Evolutionary conservation across 2,113 vertebrate species (phyloP).

Genomic region (Zosterops hypoxanthus): DNA sequence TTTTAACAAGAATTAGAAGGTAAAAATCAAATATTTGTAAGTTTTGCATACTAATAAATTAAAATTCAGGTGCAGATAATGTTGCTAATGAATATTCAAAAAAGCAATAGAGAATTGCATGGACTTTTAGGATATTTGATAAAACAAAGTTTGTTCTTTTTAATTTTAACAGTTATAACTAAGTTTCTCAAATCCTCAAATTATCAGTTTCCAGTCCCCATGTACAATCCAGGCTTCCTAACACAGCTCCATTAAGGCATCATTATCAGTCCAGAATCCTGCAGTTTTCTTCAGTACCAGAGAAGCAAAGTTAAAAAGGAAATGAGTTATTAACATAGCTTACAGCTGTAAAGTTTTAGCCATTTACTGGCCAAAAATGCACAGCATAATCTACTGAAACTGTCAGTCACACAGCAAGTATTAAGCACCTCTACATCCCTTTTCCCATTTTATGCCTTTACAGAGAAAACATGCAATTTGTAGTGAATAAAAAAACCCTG

Average conservation of each 20-base stretch:
- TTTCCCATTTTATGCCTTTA: not conserved
- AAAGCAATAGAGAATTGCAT: not conserved
- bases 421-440: not conserved
- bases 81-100: not conserved
- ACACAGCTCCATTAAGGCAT: not conserved
- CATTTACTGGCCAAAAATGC: not conserved
- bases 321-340: not conserved
- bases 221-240: not conserved
- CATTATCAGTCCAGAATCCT: not conserved
- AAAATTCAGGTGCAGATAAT: not conserved
- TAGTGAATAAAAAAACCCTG: not conserved
- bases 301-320: not conserved
- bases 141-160: not conserved
- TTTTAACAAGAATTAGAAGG: not conserved
- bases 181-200: not conserved
- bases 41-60: not conserved
- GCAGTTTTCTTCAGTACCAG: not conserved
- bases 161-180: not conserved
- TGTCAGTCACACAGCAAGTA: not conserved
- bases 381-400: not conserved
- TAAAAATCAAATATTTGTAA: not conserved
- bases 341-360: not conserved
- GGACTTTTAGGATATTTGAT: not conserved
- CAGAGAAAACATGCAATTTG: fast-evolving
- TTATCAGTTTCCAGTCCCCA: not conserved